Evolutionary conservation across 2,888 invertebrate species (phyloP).

Genomic region (Endomychus coccineus): DNA sequence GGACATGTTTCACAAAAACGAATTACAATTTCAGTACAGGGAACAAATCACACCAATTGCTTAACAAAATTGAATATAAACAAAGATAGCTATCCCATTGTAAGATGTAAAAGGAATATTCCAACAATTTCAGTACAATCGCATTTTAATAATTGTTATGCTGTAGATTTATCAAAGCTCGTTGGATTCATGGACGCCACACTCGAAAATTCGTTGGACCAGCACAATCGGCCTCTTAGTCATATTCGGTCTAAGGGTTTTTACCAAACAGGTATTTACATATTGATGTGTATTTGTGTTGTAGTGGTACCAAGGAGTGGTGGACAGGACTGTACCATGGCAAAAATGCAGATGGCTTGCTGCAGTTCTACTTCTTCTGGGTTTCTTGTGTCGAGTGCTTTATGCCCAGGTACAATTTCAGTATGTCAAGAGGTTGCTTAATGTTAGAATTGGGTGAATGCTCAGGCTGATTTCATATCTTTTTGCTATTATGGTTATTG

Average conservation of each 20-base stretch:
- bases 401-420: slow-evolving; percentile 47
- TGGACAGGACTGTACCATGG: slow-evolving; percentile 47
- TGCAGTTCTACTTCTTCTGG: slow-evolving; percentile 39
- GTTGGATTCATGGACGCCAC: slow-evolving; percentile 82
- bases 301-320: slow-evolving; percentile 47
- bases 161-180: slow-evolving; percentile 78
- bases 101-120: too few species aligned
- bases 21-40: too few species aligned
- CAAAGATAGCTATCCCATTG: too few species aligned
- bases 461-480: too few species aligned
- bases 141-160: too few species aligned
- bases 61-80: too few species aligned
- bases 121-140: too few species aligned
- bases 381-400: slow-evolving; percentile 43
- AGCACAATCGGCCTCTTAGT: slow-evolving; percentile 62
- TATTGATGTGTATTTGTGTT: slow-evolving; percentile 35
- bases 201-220: slow-evolving; percentile 72
- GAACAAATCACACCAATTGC: too few species aligned
- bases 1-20: too few species aligned
- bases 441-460: too few species aligned
- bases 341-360: slow-evolving; percentile 41
- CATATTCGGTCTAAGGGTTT: slow-evolving; percentile 72
- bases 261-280: slow-evolving; percentile 67
- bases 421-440: too few species aligned
- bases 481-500: too few species aligned